Evolutionary conservation across 2,888 invertebrate species (phyloP).

Genomic region (Sminthurinus aureus): DNA sequence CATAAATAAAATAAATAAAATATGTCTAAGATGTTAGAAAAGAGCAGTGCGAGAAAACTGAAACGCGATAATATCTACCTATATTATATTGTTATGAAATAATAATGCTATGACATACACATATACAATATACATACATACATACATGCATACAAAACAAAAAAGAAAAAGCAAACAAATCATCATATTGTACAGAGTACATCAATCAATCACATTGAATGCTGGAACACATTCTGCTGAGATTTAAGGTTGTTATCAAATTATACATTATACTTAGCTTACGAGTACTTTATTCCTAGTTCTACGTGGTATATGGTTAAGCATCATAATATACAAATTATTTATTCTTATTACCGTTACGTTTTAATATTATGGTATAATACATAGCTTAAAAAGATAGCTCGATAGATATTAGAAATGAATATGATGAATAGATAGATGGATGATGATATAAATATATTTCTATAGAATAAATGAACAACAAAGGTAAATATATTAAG

Average conservation of each 20-base stretch:
- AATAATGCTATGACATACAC: neutral
- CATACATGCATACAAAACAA: neutral
- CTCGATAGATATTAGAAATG: neutral
- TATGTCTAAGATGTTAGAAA: no score
- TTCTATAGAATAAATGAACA: no score
- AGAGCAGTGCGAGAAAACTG: no score
- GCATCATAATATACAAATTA: no score
- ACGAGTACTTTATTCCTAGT: neutral
- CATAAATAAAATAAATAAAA: no score
- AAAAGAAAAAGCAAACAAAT: neutral
- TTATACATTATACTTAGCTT: conserved; percentile 1
- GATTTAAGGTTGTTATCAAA: conserved; percentile 34
- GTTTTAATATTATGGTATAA: no score
- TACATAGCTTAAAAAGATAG: no score
- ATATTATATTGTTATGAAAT: neutral
- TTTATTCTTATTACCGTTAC: no score
- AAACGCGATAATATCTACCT: neutral
- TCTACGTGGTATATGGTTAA: no score
- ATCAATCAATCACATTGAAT: neutral
- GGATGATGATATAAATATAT: neutral
- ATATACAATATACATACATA: neutral
- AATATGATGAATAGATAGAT: neutral
- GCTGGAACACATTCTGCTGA: conserved; percentile 27
- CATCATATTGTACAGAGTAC: neutral
- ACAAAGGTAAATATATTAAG: no score